These are phyloP conservation scores for Agapornis roseicollis DNA, from an alignment of 2,113 vertebrate species.

Conservation along the genomic window DNA sequence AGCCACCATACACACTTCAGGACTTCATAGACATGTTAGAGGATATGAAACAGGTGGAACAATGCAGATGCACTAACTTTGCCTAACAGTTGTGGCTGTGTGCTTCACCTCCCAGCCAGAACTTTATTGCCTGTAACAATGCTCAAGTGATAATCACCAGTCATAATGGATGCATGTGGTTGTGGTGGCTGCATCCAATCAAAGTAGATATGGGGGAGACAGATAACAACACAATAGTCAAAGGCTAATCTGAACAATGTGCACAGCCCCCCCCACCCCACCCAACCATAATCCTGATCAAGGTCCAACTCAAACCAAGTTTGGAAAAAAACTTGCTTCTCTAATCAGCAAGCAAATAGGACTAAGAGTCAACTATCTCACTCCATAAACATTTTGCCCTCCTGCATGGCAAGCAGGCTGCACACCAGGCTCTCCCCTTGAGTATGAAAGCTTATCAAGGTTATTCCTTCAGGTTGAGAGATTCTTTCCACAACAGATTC, in stretches of 20 bases:
- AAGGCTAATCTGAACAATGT: not conserved
- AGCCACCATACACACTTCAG: not conserved
- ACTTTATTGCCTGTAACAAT: not conserved
- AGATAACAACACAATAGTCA: not conserved
- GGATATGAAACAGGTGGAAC: not conserved
- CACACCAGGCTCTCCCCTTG: not conserved
- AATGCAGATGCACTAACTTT: not conserved
- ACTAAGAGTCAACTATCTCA: not conserved
- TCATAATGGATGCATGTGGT: not conserved
- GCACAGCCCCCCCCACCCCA: not conserved
- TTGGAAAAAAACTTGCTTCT: not conserved
- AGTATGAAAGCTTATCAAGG: not conserved
- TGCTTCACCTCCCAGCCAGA: not conserved
- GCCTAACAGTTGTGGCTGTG: not conserved
- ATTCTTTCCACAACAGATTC: not conserved
- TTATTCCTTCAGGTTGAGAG: not conserved
- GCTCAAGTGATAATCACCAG: not conserved
- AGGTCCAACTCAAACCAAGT: not conserved
- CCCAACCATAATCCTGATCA: not conserved
- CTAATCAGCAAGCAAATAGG: not conserved
- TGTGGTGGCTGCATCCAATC: not conserved
- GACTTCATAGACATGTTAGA: not conserved
- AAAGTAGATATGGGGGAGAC: not conserved
- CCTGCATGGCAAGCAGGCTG: not conserved
- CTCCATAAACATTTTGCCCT: not conserved